Evolutionary conservation across 2,888 invertebrate species (phyloP), one percentile per base, ranked within the genome.

Genomic region (Folsomia manolachei): DNA sequence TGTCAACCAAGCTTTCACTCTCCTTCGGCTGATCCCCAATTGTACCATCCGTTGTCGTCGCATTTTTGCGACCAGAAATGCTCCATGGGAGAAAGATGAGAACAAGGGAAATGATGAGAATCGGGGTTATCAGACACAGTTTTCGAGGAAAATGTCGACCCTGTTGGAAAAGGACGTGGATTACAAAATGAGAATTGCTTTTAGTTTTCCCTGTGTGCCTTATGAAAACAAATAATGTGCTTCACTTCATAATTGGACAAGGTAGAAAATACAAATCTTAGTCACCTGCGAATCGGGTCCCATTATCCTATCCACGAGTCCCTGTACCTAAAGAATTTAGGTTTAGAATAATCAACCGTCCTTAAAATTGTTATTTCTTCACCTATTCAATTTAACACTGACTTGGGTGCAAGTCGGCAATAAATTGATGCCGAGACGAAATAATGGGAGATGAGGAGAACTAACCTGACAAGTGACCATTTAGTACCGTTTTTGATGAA

Each of bases 81-180:
- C 18, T 11, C 51, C 51, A 51, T 9, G 51, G 51, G 18, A 51
- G 18, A 51, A 11, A 51, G 51, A 18, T n/a, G 18, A 56, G 19
- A 18, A 56, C 56, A 56, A 4, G 7, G 39, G 14, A 39, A 9
- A 56, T 56, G 18, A 56, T 56, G 19, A 56, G 56, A 56, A 39
- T 39, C 14, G 7, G 56, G 51, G 9, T 51, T 56, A 56, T 18
- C 19, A 56, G 18, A 51, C 51, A 56, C 7, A 56, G 7, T 56
- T 56, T 56, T 56, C 56, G 56, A 56, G 56, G n/a, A 7, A 56
- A 56, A 19, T 56, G 56, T 14, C 21, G 56, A 56, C 56, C 56
- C 56, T 56, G n/a, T n/a, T n/a, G n/a, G n/a, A n/a, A n/a, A n/a
- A n/a, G n/a, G n/a, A n/a, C n/a, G n/a, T n/a, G n/a, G n/a, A n/a